phyloP scores from a whole-genome alignment of 2,797 vertebrate species.

The Microctenopoma stevenorrisi region DNA sequence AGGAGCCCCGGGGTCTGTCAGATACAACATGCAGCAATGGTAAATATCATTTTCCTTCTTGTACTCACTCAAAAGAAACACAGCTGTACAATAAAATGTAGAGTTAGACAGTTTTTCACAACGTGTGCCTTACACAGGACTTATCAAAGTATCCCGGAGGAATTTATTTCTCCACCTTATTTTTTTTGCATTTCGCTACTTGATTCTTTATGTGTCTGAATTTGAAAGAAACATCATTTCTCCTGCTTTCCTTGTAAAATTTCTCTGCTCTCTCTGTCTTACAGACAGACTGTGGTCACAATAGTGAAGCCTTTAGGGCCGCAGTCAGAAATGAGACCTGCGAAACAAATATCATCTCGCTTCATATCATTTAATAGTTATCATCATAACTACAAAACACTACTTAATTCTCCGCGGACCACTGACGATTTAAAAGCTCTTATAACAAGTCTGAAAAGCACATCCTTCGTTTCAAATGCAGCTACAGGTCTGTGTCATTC shows the following conservation, averaged over 20 bases:
- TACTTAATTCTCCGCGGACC: not conserved
- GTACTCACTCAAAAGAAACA: conserved; percentile 9
- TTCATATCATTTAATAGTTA: conserved; percentile 13
- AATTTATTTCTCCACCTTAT: not conserved
- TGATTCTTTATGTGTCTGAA: not conserved
- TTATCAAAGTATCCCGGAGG: conserved; percentile 12
- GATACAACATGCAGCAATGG: conserved; percentile 86
- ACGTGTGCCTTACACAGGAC: conserved; percentile 14
- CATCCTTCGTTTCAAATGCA: not conserved
- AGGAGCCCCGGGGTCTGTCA: conserved; percentile 77
- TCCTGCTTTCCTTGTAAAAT: not conserved
- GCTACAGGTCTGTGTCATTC: not conserved
- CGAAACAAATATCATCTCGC: not conserved
- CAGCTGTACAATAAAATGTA: not conserved
- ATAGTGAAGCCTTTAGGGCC: conserved; percentile 11
- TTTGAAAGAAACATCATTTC: conserved; percentile 5
- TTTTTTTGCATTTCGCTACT: not conserved
- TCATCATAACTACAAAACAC: not conserved
- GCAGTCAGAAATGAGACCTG: not conserved
- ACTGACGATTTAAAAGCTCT: not conserved
- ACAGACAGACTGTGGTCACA: conserved; percentile 12
- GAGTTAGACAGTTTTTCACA: conserved; percentile 8
- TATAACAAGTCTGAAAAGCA: not conserved
- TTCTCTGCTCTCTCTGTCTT: conserved; percentile 1
- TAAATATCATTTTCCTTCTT: conserved; percentile 75